Conservation (phyloP, 1,140 invertebrate species). For the Cotesia vestalis region DNA sequence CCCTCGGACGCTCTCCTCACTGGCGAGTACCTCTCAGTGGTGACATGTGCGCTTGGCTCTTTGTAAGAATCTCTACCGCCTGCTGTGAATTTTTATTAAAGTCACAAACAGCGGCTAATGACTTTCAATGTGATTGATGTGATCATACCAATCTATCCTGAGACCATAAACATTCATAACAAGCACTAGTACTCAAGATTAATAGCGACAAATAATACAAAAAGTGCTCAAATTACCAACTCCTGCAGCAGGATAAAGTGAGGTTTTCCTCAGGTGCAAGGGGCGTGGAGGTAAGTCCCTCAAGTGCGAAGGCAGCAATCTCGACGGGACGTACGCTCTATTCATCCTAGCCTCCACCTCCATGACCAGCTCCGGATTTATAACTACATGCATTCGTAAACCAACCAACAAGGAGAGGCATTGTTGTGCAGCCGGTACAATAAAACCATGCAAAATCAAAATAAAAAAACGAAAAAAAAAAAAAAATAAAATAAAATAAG, state of each 20-base stretch:
- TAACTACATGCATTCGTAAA: slow-evolving; percentile 72
- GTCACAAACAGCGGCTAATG: slow-evolving; percentile 13
- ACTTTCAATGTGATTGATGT: slow-evolving; percentile 11
- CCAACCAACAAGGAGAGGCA: slow-evolving; percentile 57
- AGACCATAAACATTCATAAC: slow-evolving; percentile 23
- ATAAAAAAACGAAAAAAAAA: slow-evolving; percentile 58
- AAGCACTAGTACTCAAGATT: slow-evolving; percentile 21
- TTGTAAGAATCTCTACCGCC: slow-evolving; percentile 63
- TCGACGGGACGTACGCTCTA: slow-evolving; percentile 78
- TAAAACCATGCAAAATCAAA: slow-evolving; percentile 69
- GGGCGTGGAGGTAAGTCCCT: slow-evolving; percentile 54
- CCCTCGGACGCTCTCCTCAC: slow-evolving; percentile 89
- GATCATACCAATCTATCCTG: slow-evolving; percentile 13
- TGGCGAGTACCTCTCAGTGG: slow-evolving; percentile 86
- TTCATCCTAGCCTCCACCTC: slow-evolving; percentile 91
- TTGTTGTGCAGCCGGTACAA: slow-evolving; percentile 63
- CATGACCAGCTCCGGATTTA: slow-evolving; percentile 85
- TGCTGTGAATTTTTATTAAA: slow-evolving; percentile 39
- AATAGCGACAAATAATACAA: slow-evolving; percentile 31
- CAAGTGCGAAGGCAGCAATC: slow-evolving; percentile 67
- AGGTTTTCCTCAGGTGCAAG: slow-evolving; percentile 63
- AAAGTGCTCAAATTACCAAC: slow-evolving; percentile 59
- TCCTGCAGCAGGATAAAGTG: slow-evolving; percentile 57
- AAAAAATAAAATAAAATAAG: slow-evolving; percentile 46
- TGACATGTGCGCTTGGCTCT: slow-evolving; percentile 61